phyloP scores from a whole-genome alignment of 1,140 invertebrate genomes.

The Panagrolaimus sp. region DNA sequence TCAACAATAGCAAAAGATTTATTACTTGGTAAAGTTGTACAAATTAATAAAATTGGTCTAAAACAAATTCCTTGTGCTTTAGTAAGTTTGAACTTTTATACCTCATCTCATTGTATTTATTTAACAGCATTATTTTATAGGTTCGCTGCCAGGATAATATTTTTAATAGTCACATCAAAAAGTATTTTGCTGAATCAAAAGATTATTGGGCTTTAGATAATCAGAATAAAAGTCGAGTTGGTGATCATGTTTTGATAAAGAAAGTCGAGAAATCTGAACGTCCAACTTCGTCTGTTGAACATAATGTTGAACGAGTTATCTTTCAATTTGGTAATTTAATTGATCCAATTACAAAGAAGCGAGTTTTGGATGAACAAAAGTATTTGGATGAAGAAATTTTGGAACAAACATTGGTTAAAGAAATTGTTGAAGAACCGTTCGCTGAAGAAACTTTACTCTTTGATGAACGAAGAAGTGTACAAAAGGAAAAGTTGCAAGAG shows the following conservation, averaged over 20 bases:
- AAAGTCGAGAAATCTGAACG: background rate
- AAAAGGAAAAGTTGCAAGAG: conserved; percentile 10
- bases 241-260: conserved; percentile 7
- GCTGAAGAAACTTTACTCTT: background rate
- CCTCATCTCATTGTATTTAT: background rate
- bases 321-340: conserved; percentile 12
- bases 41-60: conserved; percentile 13
- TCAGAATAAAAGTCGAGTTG: background rate
- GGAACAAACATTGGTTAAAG: conserved; percentile 3
- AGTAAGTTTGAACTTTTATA: conserved; percentile 1
- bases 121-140: background rate
- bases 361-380: background rate
- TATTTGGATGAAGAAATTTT: background rate
- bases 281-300: background rate
- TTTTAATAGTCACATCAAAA: background rate
- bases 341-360: conserved; percentile 13
- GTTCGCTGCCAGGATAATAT: conserved; percentile 10
- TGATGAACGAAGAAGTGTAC: conserved; percentile 4
- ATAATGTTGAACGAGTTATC: conserved; percentile 12
- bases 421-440: conserved; percentile 10
- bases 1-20: background rate
- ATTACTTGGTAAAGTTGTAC: conserved; percentile 6
- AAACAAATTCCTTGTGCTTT: conserved; percentile 14
- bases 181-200: conserved; percentile 12
- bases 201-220: conserved; percentile 4